phyloP scores from a whole-genome alignment of 92 coral and sea anemone genomes.

The Ricordea florida region DNA sequence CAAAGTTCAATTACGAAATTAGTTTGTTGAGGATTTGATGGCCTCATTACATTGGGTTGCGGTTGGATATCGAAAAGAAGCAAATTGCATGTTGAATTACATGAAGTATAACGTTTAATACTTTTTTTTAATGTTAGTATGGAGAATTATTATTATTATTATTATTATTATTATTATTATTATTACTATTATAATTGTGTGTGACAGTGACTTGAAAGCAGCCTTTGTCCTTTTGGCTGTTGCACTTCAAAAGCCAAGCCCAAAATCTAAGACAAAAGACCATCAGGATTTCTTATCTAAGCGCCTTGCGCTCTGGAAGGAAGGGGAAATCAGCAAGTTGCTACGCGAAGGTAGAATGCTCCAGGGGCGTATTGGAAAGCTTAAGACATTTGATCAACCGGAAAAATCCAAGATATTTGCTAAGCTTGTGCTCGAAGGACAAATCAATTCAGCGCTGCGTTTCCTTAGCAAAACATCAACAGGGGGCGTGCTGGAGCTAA shows the following conservation, averaged over 20 bases:
- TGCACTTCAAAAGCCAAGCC: constrained; percentile 58
- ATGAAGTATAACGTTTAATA: constrained; percentile 21
- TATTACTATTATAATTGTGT: too few species aligned
- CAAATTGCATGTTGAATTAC: constrained; percentile 23
- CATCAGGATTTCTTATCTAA: constrained; percentile 53
- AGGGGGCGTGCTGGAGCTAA: constrained; percentile 8
- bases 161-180: too few species aligned
- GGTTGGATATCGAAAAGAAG: constrained; percentile 19
- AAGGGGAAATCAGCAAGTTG: constrained; percentile 45
- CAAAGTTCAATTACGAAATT: background rate
- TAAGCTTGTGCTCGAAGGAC: constrained; percentile 35
- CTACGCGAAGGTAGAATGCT: constrained; percentile 43
- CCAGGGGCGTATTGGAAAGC: constrained; percentile 43
- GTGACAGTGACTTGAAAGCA: too few species aligned
- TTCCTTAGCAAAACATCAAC: constrained; percentile 2
- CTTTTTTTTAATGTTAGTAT: too few species aligned
- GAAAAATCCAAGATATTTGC: constrained; percentile 34
- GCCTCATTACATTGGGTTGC: constrained; percentile 10
- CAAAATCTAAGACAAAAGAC: constrained; percentile 70
- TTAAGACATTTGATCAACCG: constrained; percentile 5
- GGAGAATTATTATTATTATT: too few species aligned
- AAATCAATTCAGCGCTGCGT: constrained; percentile 30
- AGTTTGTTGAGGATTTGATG: background rate
- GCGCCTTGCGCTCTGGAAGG: constrained; percentile 62
- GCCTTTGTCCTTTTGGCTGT: constrained; percentile 57